phyloP scores from a whole-genome alignment of 2,113 vertebrate species.

The Panthera leo region DNA sequence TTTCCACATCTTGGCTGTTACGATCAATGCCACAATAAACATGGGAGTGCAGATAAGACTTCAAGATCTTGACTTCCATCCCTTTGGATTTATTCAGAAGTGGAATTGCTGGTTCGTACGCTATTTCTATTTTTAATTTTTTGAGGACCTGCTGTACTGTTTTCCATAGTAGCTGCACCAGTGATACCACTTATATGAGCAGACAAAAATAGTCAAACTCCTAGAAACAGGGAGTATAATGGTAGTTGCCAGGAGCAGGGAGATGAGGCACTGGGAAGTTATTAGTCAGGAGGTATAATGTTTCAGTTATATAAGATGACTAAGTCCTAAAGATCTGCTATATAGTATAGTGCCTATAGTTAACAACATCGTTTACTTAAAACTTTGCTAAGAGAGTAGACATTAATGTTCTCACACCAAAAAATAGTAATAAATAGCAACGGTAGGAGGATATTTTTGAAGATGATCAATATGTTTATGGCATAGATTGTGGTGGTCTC shows the following conservation, averaged over 20 bases:
- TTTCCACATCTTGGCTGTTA: background rate
- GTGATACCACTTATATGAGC: background rate
- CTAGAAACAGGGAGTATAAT: background rate
- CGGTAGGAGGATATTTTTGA: background rate
- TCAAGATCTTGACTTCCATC: background rate
- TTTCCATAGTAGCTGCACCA: background rate
- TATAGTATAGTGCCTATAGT: background rate
- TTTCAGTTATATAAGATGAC: background rate
- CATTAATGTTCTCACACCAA: background rate
- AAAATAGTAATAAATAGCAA: background rate
- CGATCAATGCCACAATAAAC: background rate
- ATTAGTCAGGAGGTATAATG: background rate
- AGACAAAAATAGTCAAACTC: background rate
- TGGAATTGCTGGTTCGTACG: background rate
- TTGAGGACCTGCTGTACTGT: background rate
- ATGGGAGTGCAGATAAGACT: background rate
- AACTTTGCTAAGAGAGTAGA: background rate
- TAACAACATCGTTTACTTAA: background rate
- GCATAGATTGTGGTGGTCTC: background rate
- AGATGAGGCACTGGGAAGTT: background rate
- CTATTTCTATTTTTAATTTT: background rate
- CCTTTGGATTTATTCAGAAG: background rate
- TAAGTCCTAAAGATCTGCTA: background rate
- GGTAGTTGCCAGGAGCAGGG: background rate
- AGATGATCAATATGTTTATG: background rate